phyloP scores from a whole-genome alignment of 1,140 invertebrate genomes.

The Tyrophagus putrescentiae region DNA sequence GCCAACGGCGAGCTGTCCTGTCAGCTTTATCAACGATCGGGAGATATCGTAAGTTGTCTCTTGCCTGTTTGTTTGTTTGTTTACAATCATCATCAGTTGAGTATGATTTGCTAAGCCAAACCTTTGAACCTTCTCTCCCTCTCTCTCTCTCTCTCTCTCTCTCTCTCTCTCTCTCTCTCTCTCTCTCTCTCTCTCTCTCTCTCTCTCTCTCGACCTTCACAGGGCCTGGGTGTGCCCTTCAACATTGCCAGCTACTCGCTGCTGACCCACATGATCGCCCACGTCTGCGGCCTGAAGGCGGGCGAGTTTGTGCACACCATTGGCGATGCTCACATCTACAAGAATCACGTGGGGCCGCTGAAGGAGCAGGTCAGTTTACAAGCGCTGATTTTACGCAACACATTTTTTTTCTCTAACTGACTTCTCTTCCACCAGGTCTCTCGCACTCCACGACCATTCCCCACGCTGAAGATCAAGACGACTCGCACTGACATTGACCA shows the following conservation, averaged over 20 bases:
- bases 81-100: background rate
- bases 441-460: slow-evolving; percentile 65
- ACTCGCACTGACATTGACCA: slow-evolving; percentile 65
- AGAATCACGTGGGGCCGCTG: slow-evolving; percentile 74
- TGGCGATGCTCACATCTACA: slow-evolving; percentile 91
- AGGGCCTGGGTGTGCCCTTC: slow-evolving; percentile 90
- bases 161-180: background rate
- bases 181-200: background rate
- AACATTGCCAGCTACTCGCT: slow-evolving; percentile 96
- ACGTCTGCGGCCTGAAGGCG: slow-evolving; percentile 72
- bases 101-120: background rate
- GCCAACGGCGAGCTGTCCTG: slow-evolving; percentile 62
- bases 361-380: slow-evolving; percentile 48
- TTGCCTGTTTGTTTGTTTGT: background rate
- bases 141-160: background rate
- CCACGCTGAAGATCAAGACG: slow-evolving; percentile 56
- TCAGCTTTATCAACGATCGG: slow-evolving; percentile 88
- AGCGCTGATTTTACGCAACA: background rate
- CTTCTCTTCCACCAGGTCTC: slow-evolving; percentile 37
- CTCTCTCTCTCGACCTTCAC: slow-evolving; percentile 26
- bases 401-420: background rate
- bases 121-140: background rate
- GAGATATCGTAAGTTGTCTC: slow-evolving; percentile 56
- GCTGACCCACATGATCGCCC: slow-evolving; percentile 88
- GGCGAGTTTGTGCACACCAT: slow-evolving; percentile 92